Evolutionary conservation across 1,140 invertebrate genomes (phyloP).

Genomic region (Eumaeus atala): DNA sequence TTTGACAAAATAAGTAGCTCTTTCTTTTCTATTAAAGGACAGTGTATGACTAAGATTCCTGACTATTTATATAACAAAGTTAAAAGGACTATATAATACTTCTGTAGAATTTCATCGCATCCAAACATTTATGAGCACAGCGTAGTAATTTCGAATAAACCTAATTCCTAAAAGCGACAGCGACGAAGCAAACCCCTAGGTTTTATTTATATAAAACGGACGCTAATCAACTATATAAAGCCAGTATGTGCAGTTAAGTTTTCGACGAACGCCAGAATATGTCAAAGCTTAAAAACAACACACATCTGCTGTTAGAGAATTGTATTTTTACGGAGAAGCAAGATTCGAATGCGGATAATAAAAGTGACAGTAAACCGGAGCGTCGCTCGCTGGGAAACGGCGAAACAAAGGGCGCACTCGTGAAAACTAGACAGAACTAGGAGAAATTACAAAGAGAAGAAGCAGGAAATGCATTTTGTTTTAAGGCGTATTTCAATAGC

Average conservation of each 20-base stretch:
- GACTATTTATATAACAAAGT: too few relatives aligned
- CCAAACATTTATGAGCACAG: too few relatives aligned
- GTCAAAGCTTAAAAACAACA: constrained; percentile 5
- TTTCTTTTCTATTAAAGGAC: too few relatives aligned
- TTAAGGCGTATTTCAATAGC: constrained; percentile 19
- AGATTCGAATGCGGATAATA: constrained; percentile 39
- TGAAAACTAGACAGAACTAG: constrained; percentile 25
- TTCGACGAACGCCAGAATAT: not conserved
- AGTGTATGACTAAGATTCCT: too few relatives aligned
- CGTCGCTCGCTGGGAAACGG: constrained; percentile 24
- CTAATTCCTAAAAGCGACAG: too few relatives aligned
- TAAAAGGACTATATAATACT: too few relatives aligned
- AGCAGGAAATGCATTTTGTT: constrained; percentile 30
- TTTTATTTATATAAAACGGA: not conserved
- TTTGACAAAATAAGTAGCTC: too few relatives aligned
- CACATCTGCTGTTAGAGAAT: constrained; percentile 7
- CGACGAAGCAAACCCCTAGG: too few relatives aligned
- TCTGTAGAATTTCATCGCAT: too few relatives aligned
- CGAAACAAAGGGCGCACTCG: constrained; percentile 50
- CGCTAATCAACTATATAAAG: constrained; percentile 4
- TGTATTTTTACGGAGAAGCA: constrained; percentile 22
- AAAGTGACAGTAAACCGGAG: constrained; percentile 44
- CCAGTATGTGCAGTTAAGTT: constrained; percentile 5
- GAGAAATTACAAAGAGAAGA: constrained; percentile 19
- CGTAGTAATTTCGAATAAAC: too few relatives aligned